Conservation (phyloP, 2,797 vertebrate genomes). For the Periophthalmus magnuspinnatus region DNA sequence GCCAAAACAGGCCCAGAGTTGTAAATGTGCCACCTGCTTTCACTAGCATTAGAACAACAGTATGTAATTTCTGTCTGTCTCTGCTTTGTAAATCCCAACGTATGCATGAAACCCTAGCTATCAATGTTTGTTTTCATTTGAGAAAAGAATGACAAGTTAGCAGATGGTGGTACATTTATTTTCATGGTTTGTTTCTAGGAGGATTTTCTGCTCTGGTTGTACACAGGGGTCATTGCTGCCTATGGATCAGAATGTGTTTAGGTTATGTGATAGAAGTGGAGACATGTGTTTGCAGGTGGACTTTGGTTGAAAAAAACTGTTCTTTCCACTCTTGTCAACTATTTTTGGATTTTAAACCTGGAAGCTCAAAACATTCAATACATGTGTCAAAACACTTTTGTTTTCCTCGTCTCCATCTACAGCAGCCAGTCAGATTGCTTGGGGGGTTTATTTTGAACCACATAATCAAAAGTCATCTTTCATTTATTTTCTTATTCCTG, state of each 20-base stretch:
- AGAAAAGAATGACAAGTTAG: conserved; percentile 27
- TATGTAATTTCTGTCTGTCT: conserved; percentile 51
- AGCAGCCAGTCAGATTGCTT: not conserved
- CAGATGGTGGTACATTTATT: conserved; percentile 71
- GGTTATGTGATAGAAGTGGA: conserved; percentile 64
- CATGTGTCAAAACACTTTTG: conserved; percentile 37
- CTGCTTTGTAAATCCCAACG: conserved; percentile 67
- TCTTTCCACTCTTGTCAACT: conserved; percentile 70
- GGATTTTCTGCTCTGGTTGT: conserved; percentile 68
- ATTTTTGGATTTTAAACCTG: conserved; percentile 73
- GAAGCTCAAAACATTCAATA: conserved; percentile 68
- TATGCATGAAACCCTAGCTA: conserved; percentile 69
- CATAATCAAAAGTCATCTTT: too few species aligned
- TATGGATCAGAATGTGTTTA: conserved; percentile 51
- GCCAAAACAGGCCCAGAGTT: conserved; percentile 60
- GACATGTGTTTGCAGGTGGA: conserved; percentile 75
- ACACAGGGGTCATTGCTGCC: conserved; percentile 53
- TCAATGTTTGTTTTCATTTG: conserved; percentile 55
- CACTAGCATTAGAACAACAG: conserved; percentile 58
- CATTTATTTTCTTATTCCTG: too few species aligned
- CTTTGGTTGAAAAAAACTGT: conserved; percentile 43
- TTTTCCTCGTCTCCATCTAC: not conserved
- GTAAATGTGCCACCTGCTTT: conserved; percentile 74
- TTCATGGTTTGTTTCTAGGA: conserved; percentile 71
- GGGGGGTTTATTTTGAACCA: not conserved